A percentile compares a stretch with the other conserved stretches of the same genome.
phyloP scores from a whole-genome alignment of 2,888 invertebrate species.

The Notodonta dromedarius region DNA sequence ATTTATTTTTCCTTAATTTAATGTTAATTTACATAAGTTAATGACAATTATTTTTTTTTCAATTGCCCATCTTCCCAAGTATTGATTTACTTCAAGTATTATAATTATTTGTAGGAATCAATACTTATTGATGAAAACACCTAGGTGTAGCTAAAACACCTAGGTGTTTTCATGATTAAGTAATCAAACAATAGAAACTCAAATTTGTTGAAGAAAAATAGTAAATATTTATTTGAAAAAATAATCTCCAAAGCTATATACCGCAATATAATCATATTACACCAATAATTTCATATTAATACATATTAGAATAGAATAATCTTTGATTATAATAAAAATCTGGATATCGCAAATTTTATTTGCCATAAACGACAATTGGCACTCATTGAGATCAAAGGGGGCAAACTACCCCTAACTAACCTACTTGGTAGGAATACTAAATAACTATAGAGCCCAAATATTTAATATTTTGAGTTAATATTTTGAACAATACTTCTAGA shows the following conservation, averaged over 20 bases:
- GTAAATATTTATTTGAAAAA: constrained; percentile 47
- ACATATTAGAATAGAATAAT: background rate
- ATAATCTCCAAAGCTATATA: constrained; percentile 36
- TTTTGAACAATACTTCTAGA: too few species aligned
- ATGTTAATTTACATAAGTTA: too few species aligned
- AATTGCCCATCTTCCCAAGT: too few species aligned
- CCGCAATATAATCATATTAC: constrained; percentile 16
- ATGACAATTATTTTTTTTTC: too few species aligned
- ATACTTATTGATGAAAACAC: too few species aligned
- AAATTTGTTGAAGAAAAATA: constrained; percentile 28
- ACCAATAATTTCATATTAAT: constrained; percentile 14
- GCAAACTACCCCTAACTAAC: background rate
- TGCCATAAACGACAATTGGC: constrained; percentile 32
- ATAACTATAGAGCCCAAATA: background rate
- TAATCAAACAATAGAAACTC: background rate
- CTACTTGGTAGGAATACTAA: constrained; percentile 14
- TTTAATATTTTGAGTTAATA: too few species aligned
- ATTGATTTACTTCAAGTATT: too few species aligned
- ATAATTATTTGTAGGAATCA: too few species aligned
- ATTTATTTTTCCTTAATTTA: background rate
- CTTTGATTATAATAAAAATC: background rate
- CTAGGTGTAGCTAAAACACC: too few species aligned
- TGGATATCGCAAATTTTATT: constrained; percentile 33
- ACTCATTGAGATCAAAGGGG: constrained; percentile 27
- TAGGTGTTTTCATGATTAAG: too few species aligned